phyloP scores from a whole-genome alignment of 2,888 invertebrate species.

The Cynaeus angustus region DNA sequence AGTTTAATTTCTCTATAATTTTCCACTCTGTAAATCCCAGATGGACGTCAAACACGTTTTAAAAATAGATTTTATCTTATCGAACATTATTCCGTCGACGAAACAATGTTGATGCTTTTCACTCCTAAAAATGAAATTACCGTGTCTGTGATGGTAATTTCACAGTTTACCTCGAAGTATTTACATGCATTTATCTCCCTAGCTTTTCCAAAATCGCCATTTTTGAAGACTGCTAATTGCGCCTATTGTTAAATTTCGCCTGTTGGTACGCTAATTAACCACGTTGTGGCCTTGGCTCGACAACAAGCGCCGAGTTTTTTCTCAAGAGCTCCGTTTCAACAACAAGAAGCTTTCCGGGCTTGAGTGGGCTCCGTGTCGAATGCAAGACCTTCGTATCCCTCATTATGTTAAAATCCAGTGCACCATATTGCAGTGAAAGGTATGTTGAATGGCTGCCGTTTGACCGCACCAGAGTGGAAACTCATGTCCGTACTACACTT shows the following conservation, averaged over 20 bases:
- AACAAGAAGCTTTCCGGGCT: slow-evolving; percentile 1
- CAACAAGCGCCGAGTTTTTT: neutral
- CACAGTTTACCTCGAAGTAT: slow-evolving; percentile 19
- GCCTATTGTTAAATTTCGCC: slow-evolving; percentile 8
- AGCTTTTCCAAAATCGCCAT: slow-evolving; percentile 19
- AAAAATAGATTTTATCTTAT: too few relatives aligned
- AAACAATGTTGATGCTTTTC: neutral
- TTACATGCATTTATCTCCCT: slow-evolving; percentile 15
- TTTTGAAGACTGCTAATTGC: slow-evolving; percentile 19
- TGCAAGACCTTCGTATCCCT: slow-evolving; percentile 30
- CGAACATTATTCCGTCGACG: too few relatives aligned
- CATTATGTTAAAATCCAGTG: slow-evolving; percentile 45
- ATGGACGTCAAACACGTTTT: too few relatives aligned
- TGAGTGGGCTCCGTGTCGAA: slow-evolving; percentile 7
- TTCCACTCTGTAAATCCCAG: too few relatives aligned
- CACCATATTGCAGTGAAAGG: slow-evolving; percentile 44
- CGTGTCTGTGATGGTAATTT: slow-evolving; percentile 31
- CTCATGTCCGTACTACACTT: slow-evolving; percentile 42
- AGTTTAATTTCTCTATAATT: too few relatives aligned
- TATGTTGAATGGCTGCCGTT: slow-evolving; percentile 45
- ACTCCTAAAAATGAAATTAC: slow-evolving; percentile 8
- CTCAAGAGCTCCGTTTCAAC: neutral
- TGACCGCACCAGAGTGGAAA: slow-evolving; percentile 48
- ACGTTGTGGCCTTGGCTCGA: slow-evolving; percentile 9
- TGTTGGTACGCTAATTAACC: slow-evolving; percentile 17